These are phyloP conservation scores for Pomacea maculata DNA, from an alignment of 1,140 invertebrate species.

Conservation along the genomic window DNA sequence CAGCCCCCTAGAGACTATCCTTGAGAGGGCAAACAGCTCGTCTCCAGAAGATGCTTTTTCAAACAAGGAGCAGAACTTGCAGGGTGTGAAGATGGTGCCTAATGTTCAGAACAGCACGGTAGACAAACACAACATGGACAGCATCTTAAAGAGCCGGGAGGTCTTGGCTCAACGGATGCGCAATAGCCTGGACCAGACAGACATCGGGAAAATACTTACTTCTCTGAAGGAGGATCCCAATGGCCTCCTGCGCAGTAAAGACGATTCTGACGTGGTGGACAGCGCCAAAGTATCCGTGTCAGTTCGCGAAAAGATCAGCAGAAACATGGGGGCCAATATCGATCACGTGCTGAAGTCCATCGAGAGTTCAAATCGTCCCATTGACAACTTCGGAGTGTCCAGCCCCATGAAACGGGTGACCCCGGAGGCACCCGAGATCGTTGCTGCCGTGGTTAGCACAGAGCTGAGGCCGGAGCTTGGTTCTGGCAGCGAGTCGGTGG, in stretches of 20 bases:
- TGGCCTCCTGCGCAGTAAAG: neutral
- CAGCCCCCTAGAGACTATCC: constrained; percentile 42
- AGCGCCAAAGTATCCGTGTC: constrained; percentile 38
- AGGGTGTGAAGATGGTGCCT: constrained; percentile 12
- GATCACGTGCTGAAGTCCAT: constrained; percentile 57
- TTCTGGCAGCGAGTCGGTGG: constrained; percentile 34
- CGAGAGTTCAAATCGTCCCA: constrained; percentile 47
- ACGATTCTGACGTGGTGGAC: constrained; percentile 25
- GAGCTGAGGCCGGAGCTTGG: constrained; percentile 19
- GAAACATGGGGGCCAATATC: constrained; percentile 52
- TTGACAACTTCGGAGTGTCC: constrained; percentile 37
- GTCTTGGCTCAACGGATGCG: constrained; percentile 43
- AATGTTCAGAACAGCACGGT: neutral
- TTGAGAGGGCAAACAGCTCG: constrained; percentile 40
- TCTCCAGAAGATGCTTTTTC: neutral
- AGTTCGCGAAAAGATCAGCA: constrained; percentile 46
- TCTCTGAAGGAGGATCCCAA: constrained; percentile 22
- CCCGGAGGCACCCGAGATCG: constrained; percentile 16
- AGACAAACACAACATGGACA: constrained; percentile 4
- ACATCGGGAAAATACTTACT: constrained; percentile 42
- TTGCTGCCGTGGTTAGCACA: constrained; percentile 28
- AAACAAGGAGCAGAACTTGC: neutral
- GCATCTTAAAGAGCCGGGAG: constrained; percentile 34
- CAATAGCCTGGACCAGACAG: constrained; percentile 40
- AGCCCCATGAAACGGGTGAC: constrained; percentile 33